Evolutionary conservation across 2,888 invertebrate genomes (phyloP).

Genomic region (Hemistola chrysoprasaria): DNA sequence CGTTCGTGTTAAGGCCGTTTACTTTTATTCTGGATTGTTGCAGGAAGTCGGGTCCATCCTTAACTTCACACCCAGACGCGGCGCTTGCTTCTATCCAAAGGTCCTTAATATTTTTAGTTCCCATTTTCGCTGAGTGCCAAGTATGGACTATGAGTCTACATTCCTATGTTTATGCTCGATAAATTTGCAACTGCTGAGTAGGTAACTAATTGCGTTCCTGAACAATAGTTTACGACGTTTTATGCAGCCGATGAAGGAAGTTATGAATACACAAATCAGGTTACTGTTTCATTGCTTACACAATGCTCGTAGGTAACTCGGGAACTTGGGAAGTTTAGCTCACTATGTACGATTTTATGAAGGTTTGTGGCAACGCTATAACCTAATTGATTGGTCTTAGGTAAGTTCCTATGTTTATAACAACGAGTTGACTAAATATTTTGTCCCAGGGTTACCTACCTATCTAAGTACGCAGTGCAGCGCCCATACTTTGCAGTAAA

Average conservation of each 20-base stretch:
- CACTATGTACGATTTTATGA: neutral
- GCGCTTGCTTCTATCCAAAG: no score
- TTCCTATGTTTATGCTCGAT: constrained; percentile 43
- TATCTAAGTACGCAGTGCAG: no score
- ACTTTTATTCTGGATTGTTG: constrained; percentile 33
- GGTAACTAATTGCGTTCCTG: constrained; percentile 51
- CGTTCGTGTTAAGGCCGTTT: constrained; percentile 14
- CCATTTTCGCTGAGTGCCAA: no score
- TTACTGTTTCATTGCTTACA: constrained; percentile 43
- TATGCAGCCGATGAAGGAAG: constrained; percentile 53
- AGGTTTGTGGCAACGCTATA: no score
- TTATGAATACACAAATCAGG: constrained; percentile 55
- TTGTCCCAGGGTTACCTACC: no score
- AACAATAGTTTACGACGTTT: constrained; percentile 62
- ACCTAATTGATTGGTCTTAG: no score
- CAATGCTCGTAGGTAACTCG: constrained; percentile 36
- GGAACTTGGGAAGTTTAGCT: constrained; percentile 16
- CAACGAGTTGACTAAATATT: no score
- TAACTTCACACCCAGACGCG: no score
- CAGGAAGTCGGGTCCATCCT: no score
- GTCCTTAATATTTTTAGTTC: no score
- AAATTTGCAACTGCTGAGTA: constrained; percentile 39
- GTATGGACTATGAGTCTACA: constrained; percentile 32
- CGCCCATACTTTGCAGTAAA: no score
- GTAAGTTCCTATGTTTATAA: no score